These are phyloP conservation scores for Nematopogon swammerdamellus DNA, from an alignment of 2,888 invertebrate species.

Conservation along the genomic window DNA sequence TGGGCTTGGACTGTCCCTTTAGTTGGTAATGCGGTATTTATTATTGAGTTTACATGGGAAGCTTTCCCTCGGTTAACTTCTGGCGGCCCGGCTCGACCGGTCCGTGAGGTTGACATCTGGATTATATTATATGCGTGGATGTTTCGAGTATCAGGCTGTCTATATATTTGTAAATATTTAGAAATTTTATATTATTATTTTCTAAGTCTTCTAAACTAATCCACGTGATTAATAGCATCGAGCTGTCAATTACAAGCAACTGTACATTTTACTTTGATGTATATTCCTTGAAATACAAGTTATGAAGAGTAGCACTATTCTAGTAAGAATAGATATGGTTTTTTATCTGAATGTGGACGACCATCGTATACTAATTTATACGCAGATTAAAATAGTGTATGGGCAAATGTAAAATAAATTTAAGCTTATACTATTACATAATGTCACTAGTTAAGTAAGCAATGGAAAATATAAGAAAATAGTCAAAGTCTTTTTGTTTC, in stretches of 20 bases:
- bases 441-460: slow-evolving; percentile 58
- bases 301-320: background rate
- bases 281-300: slow-evolving; percentile 46
- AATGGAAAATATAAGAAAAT: slow-evolving; percentile 53
- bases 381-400: slow-evolving; percentile 48
- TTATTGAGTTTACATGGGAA: too few relatives aligned
- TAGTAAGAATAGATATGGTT: slow-evolving; percentile 21
- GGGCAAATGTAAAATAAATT: slow-evolving; percentile 53
- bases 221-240: slow-evolving; percentile 46
- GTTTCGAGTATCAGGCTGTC: background rate
- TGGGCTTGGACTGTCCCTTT: too few relatives aligned
- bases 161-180: slow-evolving; percentile 40
- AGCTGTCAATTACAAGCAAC: slow-evolving; percentile 41
- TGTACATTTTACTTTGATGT: slow-evolving; percentile 12
- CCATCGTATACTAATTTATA: slow-evolving; percentile 56
- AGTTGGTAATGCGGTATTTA: too few relatives aligned
- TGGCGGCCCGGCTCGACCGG: too few relatives aligned
- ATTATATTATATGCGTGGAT: background rate
- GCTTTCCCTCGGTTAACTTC: too few relatives aligned
- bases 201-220: slow-evolving; percentile 35
- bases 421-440: slow-evolving; percentile 55
- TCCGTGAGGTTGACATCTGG: too few relatives aligned
- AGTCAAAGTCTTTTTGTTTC: too few relatives aligned
- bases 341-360: slow-evolving; percentile 53
- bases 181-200: slow-evolving; percentile 45